Base-by-base conservation (phyloP, 2,888 invertebrate genomes). In the Atrina japonica region DNA sequence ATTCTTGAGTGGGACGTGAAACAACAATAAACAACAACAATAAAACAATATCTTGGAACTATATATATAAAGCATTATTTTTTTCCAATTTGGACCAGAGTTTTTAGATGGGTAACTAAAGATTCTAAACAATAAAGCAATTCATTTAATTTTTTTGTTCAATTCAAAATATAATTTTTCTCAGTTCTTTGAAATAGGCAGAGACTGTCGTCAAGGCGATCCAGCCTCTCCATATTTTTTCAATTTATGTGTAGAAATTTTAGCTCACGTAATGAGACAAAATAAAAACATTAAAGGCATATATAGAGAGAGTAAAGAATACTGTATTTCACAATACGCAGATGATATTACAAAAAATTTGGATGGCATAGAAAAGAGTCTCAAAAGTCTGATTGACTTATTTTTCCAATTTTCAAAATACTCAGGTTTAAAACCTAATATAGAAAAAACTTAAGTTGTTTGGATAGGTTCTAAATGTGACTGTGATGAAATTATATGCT, bases 221-320 rank as follows among this genome's bases (percentile, higher is more conserved):
- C 30, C 56, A 16, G 18, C 35, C 18, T 56, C 56, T 5, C 40
- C 41, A 56, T 41, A 30, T 35, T 1, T 56, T 7, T 41, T 47
- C 18, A 47, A n/a, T 45, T 60, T 60, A 40, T 60, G 47, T 47
- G 30, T 47, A 25, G 47, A 60, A 25, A 43, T 47, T 14, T 25
- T 43, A 9, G 60, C 27, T 23, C n/a, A 3, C 16, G 11, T 43
- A 2, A 45, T 47, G 6, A 3, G 27, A 29, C 29, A 60, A 11
- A 47, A 60, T 45, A 43, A 5, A 25, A 2, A 27, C 25, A 30
- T 45, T 45, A 47, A 43, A 43, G 30, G 47, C 14, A 25, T 60
- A 45, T 23, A 23, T 18, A n/a, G 3, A n/a, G 23, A 7, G 18
- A 16, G n/a, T 45, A 29, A 14, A 35, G 2, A 43, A 21, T 45